Conservation (phyloP, 37 sponge, comb jelly and placozoan species). For the Oscarella lobularis region DNA sequence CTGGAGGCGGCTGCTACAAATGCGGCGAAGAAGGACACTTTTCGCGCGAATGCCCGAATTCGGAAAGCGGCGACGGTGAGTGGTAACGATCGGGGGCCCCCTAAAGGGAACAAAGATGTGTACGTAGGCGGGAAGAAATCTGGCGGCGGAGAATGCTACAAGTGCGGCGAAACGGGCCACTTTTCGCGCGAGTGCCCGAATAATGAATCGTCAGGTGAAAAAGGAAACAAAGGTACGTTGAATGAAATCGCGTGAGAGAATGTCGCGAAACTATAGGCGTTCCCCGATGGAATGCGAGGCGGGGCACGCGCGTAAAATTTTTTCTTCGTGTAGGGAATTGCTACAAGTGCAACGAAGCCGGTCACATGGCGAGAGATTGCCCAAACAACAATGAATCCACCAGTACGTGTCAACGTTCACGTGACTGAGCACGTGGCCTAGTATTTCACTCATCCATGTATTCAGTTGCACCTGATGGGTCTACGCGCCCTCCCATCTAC, state of each 20-base stretch:
- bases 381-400: neutral
- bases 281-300: too few species aligned
- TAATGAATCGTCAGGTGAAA: too few species aligned
- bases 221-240: too few species aligned
- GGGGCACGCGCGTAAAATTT: too few species aligned
- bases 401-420: neutral
- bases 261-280: too few species aligned
- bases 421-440: too few species aligned
- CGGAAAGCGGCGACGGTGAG: neutral
- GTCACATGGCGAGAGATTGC: neutral
- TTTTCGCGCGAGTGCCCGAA: neutral
- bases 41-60: neutral
- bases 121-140: too few species aligned
- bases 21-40: constrained; percentile 1
- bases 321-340: constrained; percentile 14
- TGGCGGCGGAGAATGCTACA: constrained; percentile 5
- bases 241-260: too few species aligned
- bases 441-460: too few species aligned
- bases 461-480: too few species aligned
- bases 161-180: neutral
- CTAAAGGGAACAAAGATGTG: too few species aligned
- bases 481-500: constrained; percentile 21
- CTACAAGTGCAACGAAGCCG: neutral
- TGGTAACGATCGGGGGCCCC: too few species aligned
- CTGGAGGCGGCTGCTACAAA: constrained; percentile 9